A percentile compares a stretch with the other conserved stretches of the same genome.
These are phyloP conservation scores for Hydrotaea cyrtoneurina DNA, from an alignment of 2,888 invertebrate species.

Conservation along the genomic window DNA sequence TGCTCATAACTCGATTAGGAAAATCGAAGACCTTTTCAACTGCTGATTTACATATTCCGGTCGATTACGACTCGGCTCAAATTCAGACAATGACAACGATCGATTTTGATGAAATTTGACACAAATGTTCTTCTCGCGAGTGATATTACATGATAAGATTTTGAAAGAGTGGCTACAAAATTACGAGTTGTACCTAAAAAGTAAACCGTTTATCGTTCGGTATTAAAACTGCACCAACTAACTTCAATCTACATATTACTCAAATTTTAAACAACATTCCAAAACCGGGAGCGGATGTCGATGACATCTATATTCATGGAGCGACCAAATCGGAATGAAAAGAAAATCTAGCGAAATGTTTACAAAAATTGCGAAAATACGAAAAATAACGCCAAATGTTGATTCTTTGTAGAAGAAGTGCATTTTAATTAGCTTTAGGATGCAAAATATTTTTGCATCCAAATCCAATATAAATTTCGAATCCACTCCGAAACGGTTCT, in stretches of 20 bases:
- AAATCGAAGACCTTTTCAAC: conserved; percentile 60
- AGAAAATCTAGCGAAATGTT: conserved; percentile 50
- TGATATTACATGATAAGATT: too few species aligned
- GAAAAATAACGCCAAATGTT: conserved; percentile 59
- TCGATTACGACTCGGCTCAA: conserved; percentile 38
- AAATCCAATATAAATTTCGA: too few species aligned
- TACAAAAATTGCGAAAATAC: conserved; percentile 45
- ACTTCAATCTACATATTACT: conserved; percentile 57
- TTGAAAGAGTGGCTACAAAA: too few species aligned
- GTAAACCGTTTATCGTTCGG: conserved; percentile 32
- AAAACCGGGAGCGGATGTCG: conserved; percentile 60
- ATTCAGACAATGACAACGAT: conserved; percentile 51
- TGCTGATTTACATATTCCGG: conserved; percentile 51
- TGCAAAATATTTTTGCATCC: too few species aligned
- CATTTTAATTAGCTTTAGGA: too few species aligned
- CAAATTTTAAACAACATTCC: conserved; percentile 52
- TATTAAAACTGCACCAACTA: conserved; percentile 36
- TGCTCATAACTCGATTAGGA: conserved; percentile 37
- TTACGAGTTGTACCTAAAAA: conserved; percentile 49
- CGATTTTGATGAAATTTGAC: too few species aligned
- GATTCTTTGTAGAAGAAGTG: conserved; percentile 57
- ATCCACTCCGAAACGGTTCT: too few species aligned
- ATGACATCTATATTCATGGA: conserved; percentile 60
- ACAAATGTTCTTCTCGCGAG: neutral
- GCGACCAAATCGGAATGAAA: conserved; percentile 13